Conservation (phyloP, 1,140 invertebrate genomes). For the Neotoxoptera formosana region DNA sequence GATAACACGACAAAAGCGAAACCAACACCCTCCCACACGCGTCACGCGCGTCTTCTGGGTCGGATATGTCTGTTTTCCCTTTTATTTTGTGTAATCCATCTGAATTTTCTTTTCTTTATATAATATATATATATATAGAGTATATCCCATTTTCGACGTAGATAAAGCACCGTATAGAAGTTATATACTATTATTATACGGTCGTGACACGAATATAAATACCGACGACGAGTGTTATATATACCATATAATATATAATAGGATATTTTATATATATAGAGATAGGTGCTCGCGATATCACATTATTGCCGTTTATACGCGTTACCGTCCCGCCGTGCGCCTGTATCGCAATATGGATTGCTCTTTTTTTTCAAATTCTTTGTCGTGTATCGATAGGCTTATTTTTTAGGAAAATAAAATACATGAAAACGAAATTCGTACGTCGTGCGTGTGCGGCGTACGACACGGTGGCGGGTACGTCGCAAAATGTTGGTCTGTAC, state of each 20-base stretch:
- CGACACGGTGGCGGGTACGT: neutral
- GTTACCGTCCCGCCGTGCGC: neutral
- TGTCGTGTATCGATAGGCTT: neutral
- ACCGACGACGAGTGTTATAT: no score
- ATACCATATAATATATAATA: neutral
- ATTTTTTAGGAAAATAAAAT: neutral
- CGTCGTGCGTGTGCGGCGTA: no score
- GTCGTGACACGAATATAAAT: constrained; percentile 40
- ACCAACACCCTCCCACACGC: neutral
- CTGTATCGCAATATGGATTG: neutral
- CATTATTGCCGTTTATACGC: neutral
- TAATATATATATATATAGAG: neutral
- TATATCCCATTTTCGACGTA: neutral
- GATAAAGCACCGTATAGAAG: neutral
- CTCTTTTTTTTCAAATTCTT: neutral
- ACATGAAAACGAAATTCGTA: neutral
- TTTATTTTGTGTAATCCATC: neutral
- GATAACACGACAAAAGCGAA: neutral
- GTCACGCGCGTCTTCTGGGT: neutral
- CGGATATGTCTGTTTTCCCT: neutral
- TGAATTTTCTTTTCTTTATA: neutral
- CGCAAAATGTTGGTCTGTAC: neutral
- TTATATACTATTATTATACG: constrained; percentile 10
- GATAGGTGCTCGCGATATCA: neutral
- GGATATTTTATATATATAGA: neutral